These are phyloP conservation scores for Lissocephala sabroskyi DNA, from an alignment of 2,888 invertebrate species.

Conservation along the genomic window DNA sequence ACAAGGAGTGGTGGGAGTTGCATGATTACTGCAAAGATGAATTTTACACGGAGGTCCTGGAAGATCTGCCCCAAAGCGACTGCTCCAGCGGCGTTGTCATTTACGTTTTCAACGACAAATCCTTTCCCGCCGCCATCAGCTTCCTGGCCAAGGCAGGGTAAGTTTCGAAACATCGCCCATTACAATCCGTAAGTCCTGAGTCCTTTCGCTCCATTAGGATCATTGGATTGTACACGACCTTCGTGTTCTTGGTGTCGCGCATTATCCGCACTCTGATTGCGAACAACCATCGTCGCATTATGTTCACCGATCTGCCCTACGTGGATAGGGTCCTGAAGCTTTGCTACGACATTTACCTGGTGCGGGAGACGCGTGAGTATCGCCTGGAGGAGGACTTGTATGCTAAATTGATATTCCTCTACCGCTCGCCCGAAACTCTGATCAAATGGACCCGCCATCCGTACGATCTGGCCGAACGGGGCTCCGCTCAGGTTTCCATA, in stretches of 20 bases:
- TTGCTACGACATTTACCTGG: conserved; percentile 85
- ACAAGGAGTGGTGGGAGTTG: conserved; percentile 77
- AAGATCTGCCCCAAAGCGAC: conserved; percentile 38
- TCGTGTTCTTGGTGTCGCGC: conserved; percentile 92
- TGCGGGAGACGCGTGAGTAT: conserved; percentile 92
- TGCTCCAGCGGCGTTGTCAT: conserved; percentile 74
- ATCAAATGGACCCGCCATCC: conserved; percentile 80
- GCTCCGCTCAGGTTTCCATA: conserved; percentile 19
- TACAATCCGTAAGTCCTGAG: conserved; percentile 17
- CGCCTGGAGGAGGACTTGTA: conserved; percentile 95
- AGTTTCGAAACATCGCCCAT: conserved; percentile 60
- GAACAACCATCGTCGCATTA: conserved; percentile 88
- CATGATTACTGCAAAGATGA: conserved; percentile 74
- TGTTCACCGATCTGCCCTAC: conserved; percentile 89
- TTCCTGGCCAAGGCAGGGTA: conserved; percentile 94
- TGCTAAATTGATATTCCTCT: conserved; percentile 96
- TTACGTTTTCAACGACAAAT: conserved; percentile 94
- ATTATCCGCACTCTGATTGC: conserved; percentile 87
- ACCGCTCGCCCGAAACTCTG: conserved; percentile 95
- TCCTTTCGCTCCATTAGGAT: too few relatives aligned
- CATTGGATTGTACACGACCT: conserved; percentile 93
- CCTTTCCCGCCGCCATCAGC: conserved; percentile 89
- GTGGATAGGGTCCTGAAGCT: conserved; percentile 86
- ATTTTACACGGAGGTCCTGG: conserved; percentile 46
- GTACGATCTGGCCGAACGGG: conserved; percentile 41